Evolutionary conservation across 2,797 vertebrate genomes (phyloP), one percentile per base, ranked within the genome.

Genomic region (Smutsia temminckii): DNA sequence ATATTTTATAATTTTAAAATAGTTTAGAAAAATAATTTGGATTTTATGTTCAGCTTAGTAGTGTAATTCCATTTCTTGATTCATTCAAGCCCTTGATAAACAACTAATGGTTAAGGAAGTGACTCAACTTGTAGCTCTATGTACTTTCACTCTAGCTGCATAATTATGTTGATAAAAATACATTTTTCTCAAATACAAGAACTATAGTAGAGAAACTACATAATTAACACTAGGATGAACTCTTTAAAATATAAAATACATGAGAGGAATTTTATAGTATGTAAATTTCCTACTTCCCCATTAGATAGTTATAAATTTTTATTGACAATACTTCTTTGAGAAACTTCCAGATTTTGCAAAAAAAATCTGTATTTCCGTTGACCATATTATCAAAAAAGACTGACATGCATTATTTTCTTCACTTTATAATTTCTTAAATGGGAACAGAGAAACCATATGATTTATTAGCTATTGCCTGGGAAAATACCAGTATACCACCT

Each of bases 101-200:
- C 18, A 95, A 74, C 61, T 59, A 66, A 40, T 83, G 16, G 32
- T 93, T 64, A 51, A 53, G 23, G 18, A 87, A 78, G 21, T 84
- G 49, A 81, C 20, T 94, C 29, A 89, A 66, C 12, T 8, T 79
- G 17, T 34, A 63, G 53, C 20, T 89, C 81, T 83, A 4, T 83
- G 32, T 72, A 75, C 72, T 81, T 87, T 68, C 55, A 85, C 10
- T 81, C 14, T 89, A 66, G 81, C 14, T 75, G 13, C 53, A 49
- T 75, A 88, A 64, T 59, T 93, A 57, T 51, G 40, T 53, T 79
- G 21, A 75, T 69, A 84, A 92, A 89, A 93, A 91, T 77, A 75
- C 49, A 53, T 92, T 89, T 18, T 91, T 79, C 42, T 92, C 75
- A 95, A 83, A 72, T 83, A 92, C 20, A 75, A 90, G 49, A 69